Percentiles rank a stretch among this genome's conserved stretches.
Evolutionary conservation across 2,888 invertebrate genomes (phyloP).

Genomic region (Lithophane socia): DNA sequence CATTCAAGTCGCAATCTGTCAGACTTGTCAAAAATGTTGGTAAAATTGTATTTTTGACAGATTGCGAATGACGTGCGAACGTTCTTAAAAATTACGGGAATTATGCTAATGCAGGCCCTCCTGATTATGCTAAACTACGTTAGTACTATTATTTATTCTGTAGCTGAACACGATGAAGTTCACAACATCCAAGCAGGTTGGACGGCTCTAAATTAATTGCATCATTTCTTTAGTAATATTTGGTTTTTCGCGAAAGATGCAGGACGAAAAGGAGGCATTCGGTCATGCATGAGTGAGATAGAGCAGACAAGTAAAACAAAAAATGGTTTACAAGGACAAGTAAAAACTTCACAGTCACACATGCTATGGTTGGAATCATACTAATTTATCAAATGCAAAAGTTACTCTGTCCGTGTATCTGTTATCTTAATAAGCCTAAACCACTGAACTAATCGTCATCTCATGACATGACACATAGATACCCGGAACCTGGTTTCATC

Average conservation of each 20-base stretch:
- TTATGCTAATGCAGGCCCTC: too few species aligned
- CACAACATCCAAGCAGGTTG: not conserved
- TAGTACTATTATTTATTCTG: too few species aligned
- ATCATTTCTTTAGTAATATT: not conserved
- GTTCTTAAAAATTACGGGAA: too few species aligned
- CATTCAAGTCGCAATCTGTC: too few species aligned
- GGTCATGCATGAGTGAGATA: too few species aligned
- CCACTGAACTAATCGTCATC: not conserved
- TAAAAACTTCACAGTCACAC: not conserved
- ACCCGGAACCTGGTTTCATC: not conserved
- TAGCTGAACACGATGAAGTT: not conserved
- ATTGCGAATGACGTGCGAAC: too few species aligned
- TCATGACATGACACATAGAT: not conserved
- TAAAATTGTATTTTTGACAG: too few species aligned
- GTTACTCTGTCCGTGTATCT: not conserved
- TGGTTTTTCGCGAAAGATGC: not conserved
- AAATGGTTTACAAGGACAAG: not conserved
- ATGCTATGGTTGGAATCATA: not conserved
- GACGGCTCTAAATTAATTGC: not conserved
- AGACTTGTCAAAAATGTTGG: too few species aligned
- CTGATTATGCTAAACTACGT: too few species aligned
- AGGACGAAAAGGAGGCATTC: not conserved
- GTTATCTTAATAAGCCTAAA: not conserved
- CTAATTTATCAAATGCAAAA: not conserved
- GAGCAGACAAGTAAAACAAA: not conserved